Conservation (phyloP, 2,888 invertebrate genomes). For the Eurytoma californica region DNA sequence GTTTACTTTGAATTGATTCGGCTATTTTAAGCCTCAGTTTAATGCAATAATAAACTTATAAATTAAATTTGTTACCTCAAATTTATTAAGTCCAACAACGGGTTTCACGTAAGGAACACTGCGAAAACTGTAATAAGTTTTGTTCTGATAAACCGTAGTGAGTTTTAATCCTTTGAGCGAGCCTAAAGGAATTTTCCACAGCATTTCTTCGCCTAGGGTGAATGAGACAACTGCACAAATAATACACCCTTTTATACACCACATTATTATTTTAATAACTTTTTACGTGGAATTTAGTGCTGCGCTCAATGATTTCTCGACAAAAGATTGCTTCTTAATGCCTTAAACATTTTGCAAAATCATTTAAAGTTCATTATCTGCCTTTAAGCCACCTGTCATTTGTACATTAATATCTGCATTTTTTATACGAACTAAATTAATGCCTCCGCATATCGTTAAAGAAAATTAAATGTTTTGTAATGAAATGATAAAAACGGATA, state of each 20-base stretch:
- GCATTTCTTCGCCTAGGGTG: conserved; percentile 14
- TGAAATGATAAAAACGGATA: background rate
- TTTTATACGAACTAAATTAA: background rate
- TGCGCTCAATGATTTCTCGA: background rate
- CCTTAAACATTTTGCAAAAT: conserved; percentile 3
- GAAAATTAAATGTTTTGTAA: conserved; percentile 2
- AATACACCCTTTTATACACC: background rate
- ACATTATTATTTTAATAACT: conserved; percentile 8
- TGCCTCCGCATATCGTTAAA: background rate
- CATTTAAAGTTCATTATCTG: background rate
- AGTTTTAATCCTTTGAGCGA: conserved; percentile 65
- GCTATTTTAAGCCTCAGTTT: too few species aligned
- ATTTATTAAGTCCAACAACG: conserved; percentile 65
- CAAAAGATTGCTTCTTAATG: background rate
- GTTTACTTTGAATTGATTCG: background rate
- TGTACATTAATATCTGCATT: background rate
- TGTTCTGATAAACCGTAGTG: conserved; percentile 61
- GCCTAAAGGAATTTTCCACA: conserved; percentile 65
- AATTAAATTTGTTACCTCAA: conserved; percentile 62
- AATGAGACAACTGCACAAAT: background rate
- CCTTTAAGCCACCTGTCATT: background rate
- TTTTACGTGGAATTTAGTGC: background rate
- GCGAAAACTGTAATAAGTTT: conserved; percentile 67
- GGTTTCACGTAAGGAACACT: conserved; percentile 71
- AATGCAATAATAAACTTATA: too few species aligned